phyloP scores from a whole-genome alignment of 2,113 vertebrate genomes.

The Corapipo altera region DNA sequence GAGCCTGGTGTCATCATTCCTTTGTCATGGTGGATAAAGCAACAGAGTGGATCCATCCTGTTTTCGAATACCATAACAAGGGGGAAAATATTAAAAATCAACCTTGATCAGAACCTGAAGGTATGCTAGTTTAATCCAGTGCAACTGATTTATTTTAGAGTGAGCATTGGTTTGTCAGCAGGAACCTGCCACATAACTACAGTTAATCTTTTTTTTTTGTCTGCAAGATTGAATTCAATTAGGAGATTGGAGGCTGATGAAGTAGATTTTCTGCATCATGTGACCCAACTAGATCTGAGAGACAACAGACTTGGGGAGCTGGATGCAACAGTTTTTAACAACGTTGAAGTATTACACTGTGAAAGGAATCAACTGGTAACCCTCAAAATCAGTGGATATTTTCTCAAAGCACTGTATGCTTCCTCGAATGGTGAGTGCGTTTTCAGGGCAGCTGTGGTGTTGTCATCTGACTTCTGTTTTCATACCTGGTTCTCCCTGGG shows the following conservation, averaged over 20 bases:
- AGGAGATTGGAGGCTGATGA: conserved; percentile 78
- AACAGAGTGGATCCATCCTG: not conserved
- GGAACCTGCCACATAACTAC: not conserved
- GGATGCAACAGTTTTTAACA: conserved; percentile 87
- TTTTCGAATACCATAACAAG: not conserved
- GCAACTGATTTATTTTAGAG: not conserved
- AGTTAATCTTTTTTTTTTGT: not conserved
- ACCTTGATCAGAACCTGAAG: not conserved
- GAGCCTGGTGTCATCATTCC: not conserved
- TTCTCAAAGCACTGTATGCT: conserved; percentile 89
- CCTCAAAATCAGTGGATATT: conserved; percentile 84
- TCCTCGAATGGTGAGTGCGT: conserved; percentile 84
- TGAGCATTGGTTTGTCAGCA: not conserved
- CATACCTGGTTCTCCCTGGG: not conserved
- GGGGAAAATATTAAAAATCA: not conserved
- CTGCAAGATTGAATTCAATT: conserved; percentile 87
- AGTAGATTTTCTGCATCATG: conserved; percentile 87
- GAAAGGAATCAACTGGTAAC: conserved; percentile 88
- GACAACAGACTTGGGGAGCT: conserved; percentile 89
- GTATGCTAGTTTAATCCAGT: not conserved
- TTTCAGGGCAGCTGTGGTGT: not conserved
- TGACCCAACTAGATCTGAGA: conserved; percentile 92
- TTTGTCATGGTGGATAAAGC: not conserved
- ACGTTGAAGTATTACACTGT: conserved; percentile 94
- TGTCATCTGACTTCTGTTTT: not conserved